phyloP scores from a whole-genome alignment of 2,113 vertebrate genomes.

The Nansenia antarctica region DNA sequence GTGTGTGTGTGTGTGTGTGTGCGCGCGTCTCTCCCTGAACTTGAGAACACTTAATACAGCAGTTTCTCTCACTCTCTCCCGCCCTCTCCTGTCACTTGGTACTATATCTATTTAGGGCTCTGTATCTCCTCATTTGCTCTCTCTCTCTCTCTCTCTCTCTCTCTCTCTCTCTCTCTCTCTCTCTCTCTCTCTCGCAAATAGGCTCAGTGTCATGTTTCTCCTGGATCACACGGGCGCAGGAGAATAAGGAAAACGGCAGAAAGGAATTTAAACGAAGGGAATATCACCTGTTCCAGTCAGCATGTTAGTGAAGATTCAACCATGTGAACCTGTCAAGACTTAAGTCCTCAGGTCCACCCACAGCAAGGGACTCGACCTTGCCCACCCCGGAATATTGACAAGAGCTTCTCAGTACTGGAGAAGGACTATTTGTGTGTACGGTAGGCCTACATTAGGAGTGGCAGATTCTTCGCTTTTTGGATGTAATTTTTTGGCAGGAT shows the following conservation, averaged over 20 bases:
- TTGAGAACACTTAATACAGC: conserved; percentile 57
- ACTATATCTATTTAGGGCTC: conserved; percentile 71
- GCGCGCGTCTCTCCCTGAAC: conserved; percentile 36
- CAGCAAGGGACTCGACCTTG: background rate
- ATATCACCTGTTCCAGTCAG: background rate
- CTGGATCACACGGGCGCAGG: conserved; percentile 26
- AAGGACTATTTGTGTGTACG: conserved; percentile 1
- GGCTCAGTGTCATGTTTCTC: conserved; percentile 45
- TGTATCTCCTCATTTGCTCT: conserved; percentile 51
- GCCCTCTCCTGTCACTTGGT: conserved; percentile 51
- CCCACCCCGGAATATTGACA: background rate
- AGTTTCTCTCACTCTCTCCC: conserved; percentile 38
- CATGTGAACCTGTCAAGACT: background rate
- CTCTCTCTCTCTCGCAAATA: conserved; percentile 47
- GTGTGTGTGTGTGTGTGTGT: background rate
- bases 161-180: too few species aligned
- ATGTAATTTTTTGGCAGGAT: background rate
- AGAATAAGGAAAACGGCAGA: conserved; percentile 3
- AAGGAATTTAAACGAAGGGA: conserved; percentile 17
- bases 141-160: too few species aligned
- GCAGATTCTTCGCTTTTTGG: background rate
- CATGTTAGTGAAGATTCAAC: conserved; percentile 16
- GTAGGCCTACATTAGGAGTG: background rate
- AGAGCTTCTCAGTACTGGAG: too few species aligned
- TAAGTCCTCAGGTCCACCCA: background rate